Base-by-base conservation (phyloP, 2,113 vertebrate species). In the Brachyistius frenatus region DNA sequence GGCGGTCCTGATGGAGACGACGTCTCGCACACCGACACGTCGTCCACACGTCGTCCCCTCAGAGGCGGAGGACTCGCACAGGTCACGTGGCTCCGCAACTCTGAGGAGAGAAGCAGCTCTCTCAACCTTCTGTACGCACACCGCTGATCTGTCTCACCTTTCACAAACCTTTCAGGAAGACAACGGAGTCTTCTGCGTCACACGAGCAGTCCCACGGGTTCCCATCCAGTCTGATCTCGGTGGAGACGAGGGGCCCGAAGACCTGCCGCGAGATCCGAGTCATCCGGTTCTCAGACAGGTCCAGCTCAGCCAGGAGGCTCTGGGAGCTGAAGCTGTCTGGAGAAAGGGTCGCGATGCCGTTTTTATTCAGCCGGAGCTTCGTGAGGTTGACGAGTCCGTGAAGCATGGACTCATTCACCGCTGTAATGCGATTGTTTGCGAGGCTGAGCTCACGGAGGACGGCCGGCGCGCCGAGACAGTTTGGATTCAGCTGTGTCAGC, bases 151-250 rank as follows among this genome's bases (percentile, higher is more conserved):
- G 5, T 9, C 3, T 33, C 5, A 13, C 16, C 5, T 44, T 56
- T 57, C 23, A 64, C 84, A 65, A 63, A 94, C 94, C 95, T 93
- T 74, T 91, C 0, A 96, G 44, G 60, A 88, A 90, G 4, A 23
- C 6, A 0, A 83, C 83, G 50, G 93, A 94, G 75, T 93, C 88
- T 0, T 81, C 52, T 3, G 89, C 86, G 5, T 65, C 81, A 61
- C 94, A 95, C 1, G 90, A 94, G 33, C 94, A 95, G 73, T 88
- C 65, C 95, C 95, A 96, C 0, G 91, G 94, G 75, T 95, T 95
- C 55, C 79, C 74, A 2, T 84, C 44, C 3, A 95, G 83, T 37
- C 46, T 39, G 53, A 94, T 55, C 67, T 50, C 80, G 44, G 85
- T 86, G 44, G 65, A 79, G 5, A 39, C 44, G 7, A 93, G 37